Conservation (phyloP, 1,140 invertebrate species). For the Triops longicaudatus region DNA sequence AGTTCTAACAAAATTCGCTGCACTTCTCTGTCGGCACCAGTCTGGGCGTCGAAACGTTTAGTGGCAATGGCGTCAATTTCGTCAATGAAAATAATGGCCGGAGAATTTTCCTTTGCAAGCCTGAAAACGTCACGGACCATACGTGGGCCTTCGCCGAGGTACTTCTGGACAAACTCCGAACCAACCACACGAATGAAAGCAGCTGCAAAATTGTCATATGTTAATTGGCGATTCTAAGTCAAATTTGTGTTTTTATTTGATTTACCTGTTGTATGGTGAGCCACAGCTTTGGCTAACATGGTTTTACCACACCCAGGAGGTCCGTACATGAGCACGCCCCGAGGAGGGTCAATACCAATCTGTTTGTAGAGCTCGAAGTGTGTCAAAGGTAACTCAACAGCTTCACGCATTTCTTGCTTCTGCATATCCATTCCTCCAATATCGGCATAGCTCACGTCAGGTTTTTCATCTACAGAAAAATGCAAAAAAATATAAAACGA, state of each 20-base stretch:
- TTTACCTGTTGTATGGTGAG: constrained; percentile 83
- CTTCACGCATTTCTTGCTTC: constrained; percentile 98
- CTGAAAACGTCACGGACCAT: constrained; percentile 99
- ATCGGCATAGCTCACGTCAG: constrained; percentile 92
- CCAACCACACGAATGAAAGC: constrained; percentile 98
- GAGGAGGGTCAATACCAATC: constrained; percentile 91
- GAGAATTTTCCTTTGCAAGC: constrained; percentile 97
- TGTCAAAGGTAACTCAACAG: constrained; percentile 94
- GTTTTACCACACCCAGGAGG: constrained; percentile 95
- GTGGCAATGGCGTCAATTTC: constrained; percentile 98
- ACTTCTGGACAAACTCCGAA: constrained; percentile 99
- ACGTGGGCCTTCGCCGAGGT: constrained; percentile 94
- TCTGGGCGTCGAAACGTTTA: constrained; percentile 97
- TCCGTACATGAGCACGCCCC: constrained; percentile 97
- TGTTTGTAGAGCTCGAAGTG: constrained; percentile 99
- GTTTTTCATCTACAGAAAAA: constrained; percentile 78
- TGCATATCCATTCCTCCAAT: constrained; percentile 99
- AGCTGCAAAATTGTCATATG: constrained; percentile 48
- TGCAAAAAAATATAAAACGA: too few species aligned
- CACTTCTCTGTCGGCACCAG: constrained; percentile 97
- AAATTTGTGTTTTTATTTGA: not conserved
- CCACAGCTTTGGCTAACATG: constrained; percentile 98
- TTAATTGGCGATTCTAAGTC: too few species aligned
- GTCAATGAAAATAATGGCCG: constrained; percentile 98
- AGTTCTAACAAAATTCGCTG: constrained; percentile 96